phyloP scores from a whole-genome alignment of 30 jellyfish, hydroid and myxozoan genomes.

The Sanderia malayensis region DNA sequence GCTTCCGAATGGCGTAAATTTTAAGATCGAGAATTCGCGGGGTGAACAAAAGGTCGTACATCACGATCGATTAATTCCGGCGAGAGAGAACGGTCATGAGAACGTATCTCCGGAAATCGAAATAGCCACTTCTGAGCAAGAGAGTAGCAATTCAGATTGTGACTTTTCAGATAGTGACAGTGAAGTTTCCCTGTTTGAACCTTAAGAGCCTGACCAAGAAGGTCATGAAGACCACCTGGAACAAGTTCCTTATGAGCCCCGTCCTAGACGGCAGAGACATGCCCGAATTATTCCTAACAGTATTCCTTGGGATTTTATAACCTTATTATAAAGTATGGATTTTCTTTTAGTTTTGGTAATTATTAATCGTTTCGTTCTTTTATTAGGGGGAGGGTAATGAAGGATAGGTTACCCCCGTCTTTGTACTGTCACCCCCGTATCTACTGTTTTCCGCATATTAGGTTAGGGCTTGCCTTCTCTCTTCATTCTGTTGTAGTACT shows the following conservation, averaged over 20 bases:
- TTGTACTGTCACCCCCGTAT: not conserved
- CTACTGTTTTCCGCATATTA: not conserved
- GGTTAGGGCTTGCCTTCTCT: not conserved
- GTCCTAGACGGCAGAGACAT: not conserved
- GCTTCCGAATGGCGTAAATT: constrained; percentile 57
- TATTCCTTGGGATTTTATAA: not conserved
- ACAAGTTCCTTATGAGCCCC: constrained; percentile 1
- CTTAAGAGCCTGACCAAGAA: not conserved
- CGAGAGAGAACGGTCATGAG: not conserved
- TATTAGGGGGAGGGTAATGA: not conserved
- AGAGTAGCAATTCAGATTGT: not conserved
- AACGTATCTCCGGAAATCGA: not conserved
- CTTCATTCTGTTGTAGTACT: not conserved
- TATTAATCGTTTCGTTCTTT: not conserved
- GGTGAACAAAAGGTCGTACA: constrained; percentile 9
- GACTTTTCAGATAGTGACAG: not conserved
- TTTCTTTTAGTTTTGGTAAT: not conserved
- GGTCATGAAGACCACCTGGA: not conserved
- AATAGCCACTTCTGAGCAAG: not conserved
- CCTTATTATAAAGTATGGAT: not conserved
- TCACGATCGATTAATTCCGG: not conserved
- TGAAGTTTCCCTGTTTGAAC: not conserved
- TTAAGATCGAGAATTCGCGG: constrained; percentile 27
- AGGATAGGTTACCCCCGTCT: not conserved
- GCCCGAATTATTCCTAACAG: not conserved